These are phyloP conservation scores for Garrulus glandarius DNA, from an alignment of 2,797 vertebrate genomes.

Conservation along the genomic window DNA sequence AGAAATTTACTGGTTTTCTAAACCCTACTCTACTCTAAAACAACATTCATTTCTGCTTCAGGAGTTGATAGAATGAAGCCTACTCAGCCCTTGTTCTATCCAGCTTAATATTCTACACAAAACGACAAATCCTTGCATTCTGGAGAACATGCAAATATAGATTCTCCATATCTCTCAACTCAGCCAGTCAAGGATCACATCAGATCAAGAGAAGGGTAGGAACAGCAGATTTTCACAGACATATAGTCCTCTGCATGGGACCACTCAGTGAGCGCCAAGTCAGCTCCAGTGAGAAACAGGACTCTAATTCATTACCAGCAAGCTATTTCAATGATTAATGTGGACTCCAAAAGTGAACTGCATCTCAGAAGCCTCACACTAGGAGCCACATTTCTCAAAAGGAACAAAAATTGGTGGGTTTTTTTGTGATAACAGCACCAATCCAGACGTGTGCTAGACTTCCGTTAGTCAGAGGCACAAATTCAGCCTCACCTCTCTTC, in stretches of 20 bases:
- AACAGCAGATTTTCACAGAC: not conserved
- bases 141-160: not conserved
- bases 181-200: not conserved
- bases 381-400: not conserved
- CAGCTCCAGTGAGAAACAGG: not conserved
- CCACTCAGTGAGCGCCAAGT: not conserved
- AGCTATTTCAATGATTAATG: not conserved
- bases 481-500: not conserved
- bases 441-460: not conserved
- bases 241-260: not conserved
- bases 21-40: not conserved
- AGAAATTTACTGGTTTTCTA: not conserved
- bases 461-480: not conserved
- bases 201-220: not conserved
- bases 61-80: not conserved
- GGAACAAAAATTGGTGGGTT: accelerated
- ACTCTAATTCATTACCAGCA: not conserved
- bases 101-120: not conserved
- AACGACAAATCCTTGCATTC: not conserved
- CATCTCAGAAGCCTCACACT: not conserved
- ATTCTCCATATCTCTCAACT: not conserved
- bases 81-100: not conserved
- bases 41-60: not conserved
- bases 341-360: not conserved
- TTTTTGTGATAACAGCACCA: not conserved